A percentile compares a stretch with the other conserved stretches of the same genome.
These are phyloP conservation scores for Coelopa frigida DNA, from an alignment of 1,140 invertebrate species.

Conservation along the genomic window DNA sequence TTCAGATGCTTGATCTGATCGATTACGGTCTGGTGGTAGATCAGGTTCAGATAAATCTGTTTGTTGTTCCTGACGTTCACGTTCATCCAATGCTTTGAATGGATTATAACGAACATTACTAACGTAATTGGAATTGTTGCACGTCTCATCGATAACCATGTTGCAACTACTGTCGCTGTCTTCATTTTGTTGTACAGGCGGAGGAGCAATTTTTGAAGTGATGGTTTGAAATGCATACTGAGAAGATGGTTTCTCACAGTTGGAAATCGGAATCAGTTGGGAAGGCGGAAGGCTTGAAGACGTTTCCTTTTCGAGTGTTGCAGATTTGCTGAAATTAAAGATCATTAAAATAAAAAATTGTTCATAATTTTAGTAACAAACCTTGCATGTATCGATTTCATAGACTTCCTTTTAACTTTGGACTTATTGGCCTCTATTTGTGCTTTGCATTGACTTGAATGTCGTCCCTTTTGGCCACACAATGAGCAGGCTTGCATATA, in stretches of 20 bases:
- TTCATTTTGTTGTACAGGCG: too few species aligned
- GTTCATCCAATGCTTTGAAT: background rate
- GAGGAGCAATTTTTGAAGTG: background rate
- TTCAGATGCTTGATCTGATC: background rate
- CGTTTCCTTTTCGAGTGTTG: background rate
- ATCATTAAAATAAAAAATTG: background rate
- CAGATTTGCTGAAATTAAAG: background rate
- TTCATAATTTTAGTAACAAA: background rate
- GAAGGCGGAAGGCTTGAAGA: too few species aligned
- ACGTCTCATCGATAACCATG: slow-evolving; percentile 18
- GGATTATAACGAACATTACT: background rate
- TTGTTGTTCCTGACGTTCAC: slow-evolving; percentile 8
- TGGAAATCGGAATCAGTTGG: too few species aligned
- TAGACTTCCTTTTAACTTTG: too few species aligned
- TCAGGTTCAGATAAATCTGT: background rate
- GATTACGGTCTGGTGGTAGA: slow-evolving; percentile 4
- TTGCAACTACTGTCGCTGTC: slow-evolving; percentile 16
- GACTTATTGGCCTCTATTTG: too few species aligned
- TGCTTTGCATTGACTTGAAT: slow-evolving; percentile 29
- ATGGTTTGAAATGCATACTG: too few species aligned
- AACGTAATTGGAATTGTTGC: slow-evolving; percentile 9
- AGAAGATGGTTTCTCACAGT: too few species aligned
- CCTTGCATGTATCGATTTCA: too few species aligned
- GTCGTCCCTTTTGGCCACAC: slow-evolving; percentile 28
- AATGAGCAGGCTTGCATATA: slow-evolving; percentile 26